Evolutionary conservation across 1,140 invertebrate species (phyloP).

Genomic region (Caenorhabditis latens): DNA sequence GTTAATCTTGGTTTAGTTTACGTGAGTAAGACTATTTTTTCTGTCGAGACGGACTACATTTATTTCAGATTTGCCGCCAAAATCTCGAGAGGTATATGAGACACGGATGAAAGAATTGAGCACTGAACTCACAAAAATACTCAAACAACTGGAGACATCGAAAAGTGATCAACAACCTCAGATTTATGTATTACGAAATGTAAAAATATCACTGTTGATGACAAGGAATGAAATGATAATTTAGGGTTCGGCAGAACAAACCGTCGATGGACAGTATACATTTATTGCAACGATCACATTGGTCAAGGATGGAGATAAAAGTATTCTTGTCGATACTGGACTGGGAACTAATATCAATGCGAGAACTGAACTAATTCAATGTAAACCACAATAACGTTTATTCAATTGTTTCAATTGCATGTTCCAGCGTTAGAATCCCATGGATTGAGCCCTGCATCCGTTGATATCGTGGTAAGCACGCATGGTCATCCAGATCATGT

Average conservation of each 20-base stretch:
- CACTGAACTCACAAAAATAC: conserved; percentile 60
- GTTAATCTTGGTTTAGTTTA: no score
- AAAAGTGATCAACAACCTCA: conserved; percentile 64
- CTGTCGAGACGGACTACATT: neutral
- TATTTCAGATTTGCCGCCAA: conserved; percentile 37
- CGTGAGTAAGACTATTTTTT: no score
- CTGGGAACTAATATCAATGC: conserved; percentile 76
- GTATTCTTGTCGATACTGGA: conserved; percentile 75
- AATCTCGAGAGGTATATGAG: conserved; percentile 64
- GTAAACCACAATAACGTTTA: conserved; percentile 55
- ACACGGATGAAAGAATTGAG: conserved; percentile 63
- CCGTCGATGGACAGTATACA: conserved; percentile 68
- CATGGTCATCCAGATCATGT: conserved; percentile 75
- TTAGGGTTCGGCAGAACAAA: conserved; percentile 75
- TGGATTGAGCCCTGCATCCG: conserved; percentile 70
- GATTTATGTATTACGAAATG: conserved; percentile 56
- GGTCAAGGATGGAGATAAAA: conserved; percentile 71
- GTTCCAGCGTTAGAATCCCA: conserved; percentile 68
- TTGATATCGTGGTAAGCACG: conserved; percentile 74
- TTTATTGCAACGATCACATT: conserved; percentile 77
- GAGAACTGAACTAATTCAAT: conserved; percentile 69
- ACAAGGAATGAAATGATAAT: neutral
- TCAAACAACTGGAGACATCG: conserved; percentile 62
- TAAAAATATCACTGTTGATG: neutral
- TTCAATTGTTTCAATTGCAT: neutral